Base-by-base conservation (phyloP, 2,797 vertebrate genomes). In the Silurus lanzhouensis region DNA sequence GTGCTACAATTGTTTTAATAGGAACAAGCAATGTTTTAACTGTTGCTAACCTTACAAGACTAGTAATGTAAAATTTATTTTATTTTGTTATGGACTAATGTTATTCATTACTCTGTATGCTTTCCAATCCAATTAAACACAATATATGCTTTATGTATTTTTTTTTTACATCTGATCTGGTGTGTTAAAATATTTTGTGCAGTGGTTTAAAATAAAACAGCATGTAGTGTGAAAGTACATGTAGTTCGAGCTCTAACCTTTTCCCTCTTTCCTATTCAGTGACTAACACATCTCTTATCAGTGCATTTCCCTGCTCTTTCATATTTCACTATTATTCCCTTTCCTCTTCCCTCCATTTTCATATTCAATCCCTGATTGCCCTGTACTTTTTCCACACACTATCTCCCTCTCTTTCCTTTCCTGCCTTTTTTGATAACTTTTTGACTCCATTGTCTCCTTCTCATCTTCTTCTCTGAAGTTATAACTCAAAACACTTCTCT, bases 301-400 rank as follows among this genome's bases (percentile, higher is more conserved):
- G 8, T 76, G 46, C 27, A 10, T 75, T 87, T 88, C 88, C 84
- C 89, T 82, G 85, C 31, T 70, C 57, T n/a, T 82, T 87, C 79
- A 85, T 87, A 88, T 87, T 87, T 79, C 72, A 82, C 82, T 71
- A 76, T 64, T 17, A 6, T 85, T 68, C 57, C 72, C 68, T 83
- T 86, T 83, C 81, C 68, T 44, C 44, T 83, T 68, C 83, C 25
- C 79, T 82, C 61, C 67, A 55, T 85, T 87, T 88, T 86, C 58
- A 83, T 61, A 44, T 77, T 15, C 87, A 68, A 38, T 77, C 48
- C 83, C 67, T 83, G 75, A 31, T 12, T 64, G 22, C 72, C 83
- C 38, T 82, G 52, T 14, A 74, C 81, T 82, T 79, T 38, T 67
- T 72, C 83, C 75, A 80, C 64, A 68, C 7, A 22, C 46, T 38